phyloP scores from a whole-genome alignment of 35 echinoderm and acorn worm genomes.

The Ophiothrix spiculata region DNA sequence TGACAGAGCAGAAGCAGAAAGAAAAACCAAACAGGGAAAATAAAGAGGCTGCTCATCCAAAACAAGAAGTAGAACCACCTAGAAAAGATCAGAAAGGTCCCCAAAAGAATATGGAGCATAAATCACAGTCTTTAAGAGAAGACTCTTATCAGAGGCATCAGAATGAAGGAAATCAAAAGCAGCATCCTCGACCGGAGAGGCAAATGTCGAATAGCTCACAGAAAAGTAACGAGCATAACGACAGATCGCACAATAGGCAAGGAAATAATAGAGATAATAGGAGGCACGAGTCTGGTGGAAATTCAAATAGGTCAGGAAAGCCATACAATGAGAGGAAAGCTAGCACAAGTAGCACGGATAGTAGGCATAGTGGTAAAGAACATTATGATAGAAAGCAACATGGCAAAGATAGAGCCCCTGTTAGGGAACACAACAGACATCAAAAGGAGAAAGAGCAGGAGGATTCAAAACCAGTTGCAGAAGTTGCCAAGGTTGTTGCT shows the following conservation, averaged over 20 bases:
- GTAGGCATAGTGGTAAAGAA: slow-evolving; percentile 1
- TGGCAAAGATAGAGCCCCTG: neutral
- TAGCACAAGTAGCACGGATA: slow-evolving; percentile 3
- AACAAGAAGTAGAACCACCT: neutral
- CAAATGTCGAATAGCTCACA: neutral
- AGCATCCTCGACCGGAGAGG: neutral
- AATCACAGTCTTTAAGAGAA: neutral
- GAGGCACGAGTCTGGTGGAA: neutral
- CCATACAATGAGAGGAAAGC: slow-evolving; percentile 1
- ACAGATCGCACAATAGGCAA: neutral
- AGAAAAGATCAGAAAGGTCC: neutral
- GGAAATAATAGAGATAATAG: neutral
- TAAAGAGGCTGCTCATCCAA: neutral
- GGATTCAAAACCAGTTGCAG: slow-evolving; percentile 13
- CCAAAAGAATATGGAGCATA: neutral
- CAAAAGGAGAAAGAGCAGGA: neutral
- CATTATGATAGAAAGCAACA: neutral
- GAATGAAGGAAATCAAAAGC: neutral
- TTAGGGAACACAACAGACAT: neutral
- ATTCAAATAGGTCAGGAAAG: neutral
- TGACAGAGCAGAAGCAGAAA: neutral
- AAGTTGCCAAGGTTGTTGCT: neutral
- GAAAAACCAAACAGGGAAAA: neutral
- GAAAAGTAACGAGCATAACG: neutral
- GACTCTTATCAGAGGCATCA: neutral